These are phyloP conservation scores for Leptothorax acervorum DNA, from an alignment of 2,888 invertebrate species.

Conservation along the genomic window DNA sequence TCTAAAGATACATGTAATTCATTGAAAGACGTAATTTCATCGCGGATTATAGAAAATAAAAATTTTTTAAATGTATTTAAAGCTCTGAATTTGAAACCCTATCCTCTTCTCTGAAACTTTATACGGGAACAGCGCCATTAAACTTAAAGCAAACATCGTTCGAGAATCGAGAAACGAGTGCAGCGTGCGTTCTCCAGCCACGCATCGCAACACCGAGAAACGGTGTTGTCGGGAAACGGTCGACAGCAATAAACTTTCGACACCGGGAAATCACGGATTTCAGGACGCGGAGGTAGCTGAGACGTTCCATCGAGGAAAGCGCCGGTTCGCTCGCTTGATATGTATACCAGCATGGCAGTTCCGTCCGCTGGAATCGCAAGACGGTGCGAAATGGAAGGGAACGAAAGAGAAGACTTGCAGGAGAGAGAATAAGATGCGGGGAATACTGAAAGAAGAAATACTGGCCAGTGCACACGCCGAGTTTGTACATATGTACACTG, in stretches of 20 bases:
- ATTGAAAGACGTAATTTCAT: not conserved
- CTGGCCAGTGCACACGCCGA: slow-evolving; percentile 36
- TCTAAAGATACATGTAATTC: not conserved
- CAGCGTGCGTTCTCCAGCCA: not conserved
- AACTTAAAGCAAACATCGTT: slow-evolving; percentile 1
- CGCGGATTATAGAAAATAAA: not conserved
- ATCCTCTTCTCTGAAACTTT: not conserved
- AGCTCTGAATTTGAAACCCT: not conserved
- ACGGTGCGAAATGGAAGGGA: slow-evolving; percentile 68
- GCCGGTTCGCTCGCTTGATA: slow-evolving; percentile 66
- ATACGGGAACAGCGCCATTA: not conserved
- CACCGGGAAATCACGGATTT: slow-evolving; percentile 44
- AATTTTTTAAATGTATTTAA: not conserved
- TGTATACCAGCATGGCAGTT: slow-evolving; percentile 60
- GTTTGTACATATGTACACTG: slow-evolving; percentile 50
- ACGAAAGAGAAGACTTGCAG: slow-evolving; percentile 57
- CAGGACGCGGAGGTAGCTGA: slow-evolving; percentile 18
- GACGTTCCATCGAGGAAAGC: slow-evolving; percentile 57
- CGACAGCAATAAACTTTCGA: slow-evolving; percentile 48
- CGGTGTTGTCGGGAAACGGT: slow-evolving; percentile 16
- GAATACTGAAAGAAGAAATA: slow-evolving; percentile 71
- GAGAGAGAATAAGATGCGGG: slow-evolving; percentile 43
- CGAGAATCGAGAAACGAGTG: slow-evolving; percentile 5
- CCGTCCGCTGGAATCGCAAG: slow-evolving; percentile 71
- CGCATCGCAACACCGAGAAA: not conserved